Evolutionary conservation across 2,888 invertebrate species (phyloP).

Genomic region (Raillietiella orientalis): DNA sequence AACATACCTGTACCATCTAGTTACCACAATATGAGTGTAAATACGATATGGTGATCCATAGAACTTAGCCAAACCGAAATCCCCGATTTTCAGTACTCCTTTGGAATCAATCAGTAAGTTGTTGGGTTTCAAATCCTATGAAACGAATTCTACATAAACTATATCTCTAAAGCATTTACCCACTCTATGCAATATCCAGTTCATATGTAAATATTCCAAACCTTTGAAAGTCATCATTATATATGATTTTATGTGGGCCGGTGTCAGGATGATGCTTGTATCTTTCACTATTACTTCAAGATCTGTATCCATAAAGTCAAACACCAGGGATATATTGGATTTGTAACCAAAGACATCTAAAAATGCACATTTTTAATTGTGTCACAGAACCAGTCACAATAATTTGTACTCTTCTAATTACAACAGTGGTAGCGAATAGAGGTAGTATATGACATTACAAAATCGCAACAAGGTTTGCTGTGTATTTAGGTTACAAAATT

Average conservation of each 20-base stretch:
- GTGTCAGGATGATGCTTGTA: constrained; percentile 47
- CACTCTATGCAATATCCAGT: constrained; percentile 81
- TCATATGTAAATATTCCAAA: constrained; percentile 67
- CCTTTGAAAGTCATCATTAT: constrained; percentile 80
- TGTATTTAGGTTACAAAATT: too few relatives aligned
- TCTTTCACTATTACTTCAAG: constrained; percentile 81
- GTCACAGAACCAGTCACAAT: background rate
- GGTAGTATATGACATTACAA: background rate
- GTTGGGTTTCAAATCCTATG: constrained; percentile 77
- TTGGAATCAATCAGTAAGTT: constrained; percentile 74
- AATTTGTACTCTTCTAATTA: background rate
- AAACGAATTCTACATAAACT: constrained; percentile 5
- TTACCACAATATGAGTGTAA: constrained; percentile 93
- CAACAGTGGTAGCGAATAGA: constrained; percentile 1
- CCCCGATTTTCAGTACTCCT: constrained; percentile 84
- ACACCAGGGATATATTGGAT: constrained; percentile 88
- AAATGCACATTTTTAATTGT: too few relatives aligned
- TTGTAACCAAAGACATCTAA: constrained; percentile 89
- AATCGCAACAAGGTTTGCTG: too few relatives aligned
- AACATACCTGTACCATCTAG: constrained; percentile 51
- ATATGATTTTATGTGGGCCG: constrained; percentile 80
- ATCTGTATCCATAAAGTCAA: constrained; percentile 99
- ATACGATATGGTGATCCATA: constrained; percentile 85
- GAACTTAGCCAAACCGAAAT: constrained; percentile 92
- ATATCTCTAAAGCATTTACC: too few relatives aligned